phyloP scores from a whole-genome alignment of 2,888 invertebrate species.

The Drosophila borborema region DNA sequence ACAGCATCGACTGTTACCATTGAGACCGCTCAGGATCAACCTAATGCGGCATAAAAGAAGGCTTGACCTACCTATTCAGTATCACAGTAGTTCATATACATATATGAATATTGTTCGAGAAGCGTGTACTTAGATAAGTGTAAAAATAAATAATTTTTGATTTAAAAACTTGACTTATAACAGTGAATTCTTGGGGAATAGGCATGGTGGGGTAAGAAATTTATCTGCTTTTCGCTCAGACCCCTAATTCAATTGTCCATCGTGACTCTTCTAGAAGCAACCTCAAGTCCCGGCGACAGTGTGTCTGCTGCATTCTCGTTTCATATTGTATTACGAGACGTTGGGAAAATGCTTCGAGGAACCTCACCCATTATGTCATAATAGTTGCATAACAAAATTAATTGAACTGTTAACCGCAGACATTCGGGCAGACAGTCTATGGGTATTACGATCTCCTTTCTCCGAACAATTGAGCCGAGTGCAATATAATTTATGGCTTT shows the following conservation, averaged over 20 bases:
- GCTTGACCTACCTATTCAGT: neutral
- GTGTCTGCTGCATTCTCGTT: slow-evolving; percentile 58
- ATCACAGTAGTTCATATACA: slow-evolving; percentile 39
- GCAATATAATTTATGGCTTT: slow-evolving; percentile 68
- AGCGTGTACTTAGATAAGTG: slow-evolving; percentile 24
- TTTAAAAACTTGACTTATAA: neutral
- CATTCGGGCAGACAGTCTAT: slow-evolving; percentile 43
- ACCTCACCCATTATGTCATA: slow-evolving; percentile 70
- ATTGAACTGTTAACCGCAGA: slow-evolving; percentile 78
- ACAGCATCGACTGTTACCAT: slow-evolving; percentile 72
- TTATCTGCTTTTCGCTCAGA: neutral
- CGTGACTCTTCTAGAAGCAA: neutral
- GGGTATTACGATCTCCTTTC: slow-evolving; percentile 52
- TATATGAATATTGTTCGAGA: slow-evolving; percentile 17
- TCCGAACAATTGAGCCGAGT: slow-evolving; percentile 59
- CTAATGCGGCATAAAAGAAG: neutral
- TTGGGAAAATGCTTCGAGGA: slow-evolving; percentile 67
- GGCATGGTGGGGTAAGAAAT: neutral
- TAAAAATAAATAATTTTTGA: neutral
- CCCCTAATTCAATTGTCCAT: neutral
- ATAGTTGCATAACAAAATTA: slow-evolving; percentile 71
- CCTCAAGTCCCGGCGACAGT: slow-evolving; percentile 50
- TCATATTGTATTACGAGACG: slow-evolving; percentile 53
- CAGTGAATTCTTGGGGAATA: neutral
- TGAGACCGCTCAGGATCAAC: slow-evolving; percentile 29